phyloP scores from a whole-genome alignment of 2,888 invertebrate species.

The Drosophila prolongata region DNA sequence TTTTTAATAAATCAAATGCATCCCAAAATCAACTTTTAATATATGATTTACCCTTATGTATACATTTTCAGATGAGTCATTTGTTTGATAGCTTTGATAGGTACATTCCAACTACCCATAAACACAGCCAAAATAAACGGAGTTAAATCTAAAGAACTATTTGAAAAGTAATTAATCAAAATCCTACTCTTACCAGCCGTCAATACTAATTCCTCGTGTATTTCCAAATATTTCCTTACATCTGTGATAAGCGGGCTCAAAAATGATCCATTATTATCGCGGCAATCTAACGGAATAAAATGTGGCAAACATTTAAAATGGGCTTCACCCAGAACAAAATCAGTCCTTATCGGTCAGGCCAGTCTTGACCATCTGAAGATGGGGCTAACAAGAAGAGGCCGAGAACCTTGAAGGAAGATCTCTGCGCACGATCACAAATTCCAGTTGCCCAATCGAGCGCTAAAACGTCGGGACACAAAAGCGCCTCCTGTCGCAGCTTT shows the following conservation, averaged over 20 bases:
- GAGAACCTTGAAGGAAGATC: constrained; percentile 40
- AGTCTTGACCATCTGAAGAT: constrained; percentile 26
- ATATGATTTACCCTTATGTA: too few species aligned
- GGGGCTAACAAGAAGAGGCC: constrained; percentile 8
- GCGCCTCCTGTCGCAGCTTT: constrained; percentile 54
- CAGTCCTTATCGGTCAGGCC: constrained; percentile 42
- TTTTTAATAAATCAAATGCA: too few species aligned
- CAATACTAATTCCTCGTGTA: neutral
- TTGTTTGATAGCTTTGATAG: too few species aligned
- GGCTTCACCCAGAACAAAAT: constrained; percentile 26
- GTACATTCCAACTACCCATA: too few species aligned
- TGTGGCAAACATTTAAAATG: constrained; percentile 8
- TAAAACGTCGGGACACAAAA: constrained; percentile 39
- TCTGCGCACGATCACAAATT: constrained; percentile 55
- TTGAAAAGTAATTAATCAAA: neutral
- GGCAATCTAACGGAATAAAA: constrained; percentile 30
- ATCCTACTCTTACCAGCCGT: neutral
- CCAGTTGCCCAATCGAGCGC: constrained; percentile 60
- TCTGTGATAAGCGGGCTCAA: constrained; percentile 2
- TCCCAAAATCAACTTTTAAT: too few species aligned
- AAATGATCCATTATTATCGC: constrained; percentile 12
- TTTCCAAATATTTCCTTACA: neutral
- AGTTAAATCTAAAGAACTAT: neutral
- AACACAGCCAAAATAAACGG: neutral
- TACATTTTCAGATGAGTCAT: too few species aligned